These are phyloP conservation scores for Gastrophysa polygoni DNA, from an alignment of 2,888 invertebrate genomes.

Conservation along the genomic window DNA sequence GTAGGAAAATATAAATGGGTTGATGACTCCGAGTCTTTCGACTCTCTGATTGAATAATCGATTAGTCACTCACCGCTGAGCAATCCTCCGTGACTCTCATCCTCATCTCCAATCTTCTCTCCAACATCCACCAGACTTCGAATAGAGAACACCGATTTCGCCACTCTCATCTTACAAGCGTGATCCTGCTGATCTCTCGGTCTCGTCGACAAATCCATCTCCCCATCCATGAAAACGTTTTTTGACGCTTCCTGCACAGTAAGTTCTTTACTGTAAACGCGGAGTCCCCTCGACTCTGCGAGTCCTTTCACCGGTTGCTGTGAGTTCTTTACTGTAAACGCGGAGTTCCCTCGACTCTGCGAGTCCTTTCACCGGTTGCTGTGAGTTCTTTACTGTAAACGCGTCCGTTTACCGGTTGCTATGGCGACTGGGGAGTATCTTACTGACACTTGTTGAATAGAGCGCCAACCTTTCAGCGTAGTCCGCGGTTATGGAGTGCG, in stretches of 20 bases:
- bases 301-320: too few species aligned
- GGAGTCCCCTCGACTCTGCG: neutral
- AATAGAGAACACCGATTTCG: slow-evolving; percentile 67
- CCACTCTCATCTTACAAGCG: slow-evolving; percentile 61
- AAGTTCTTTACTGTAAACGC: neutral
- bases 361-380: neutral
- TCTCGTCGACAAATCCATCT: slow-evolving; percentile 62
- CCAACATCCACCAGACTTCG: slow-evolving; percentile 64
- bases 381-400: neutral
- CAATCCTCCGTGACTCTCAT: slow-evolving; percentile 22
- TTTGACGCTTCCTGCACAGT: neutral
- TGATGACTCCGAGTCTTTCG: too few species aligned
- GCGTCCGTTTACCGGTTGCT: too few species aligned
- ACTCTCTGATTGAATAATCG: too few species aligned
- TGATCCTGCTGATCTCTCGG: slow-evolving; percentile 53
- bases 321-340: too few species aligned
- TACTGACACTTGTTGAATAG: too few species aligned
- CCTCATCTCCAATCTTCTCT: slow-evolving; percentile 52
- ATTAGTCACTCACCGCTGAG: slow-evolving; percentile 36
- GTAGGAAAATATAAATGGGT: too few species aligned
- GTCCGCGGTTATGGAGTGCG: too few species aligned
- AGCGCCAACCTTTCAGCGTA: too few species aligned
- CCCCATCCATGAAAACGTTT: slow-evolving; percentile 45
- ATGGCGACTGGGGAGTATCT: too few species aligned
- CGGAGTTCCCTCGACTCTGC: neutral